Percentiles rank a stretch among this genome's conserved stretches.
These are phyloP conservation scores for Adelognathus sp. DNA, from an alignment of 2,888 invertebrate species.

Conservation along the genomic window DNA sequence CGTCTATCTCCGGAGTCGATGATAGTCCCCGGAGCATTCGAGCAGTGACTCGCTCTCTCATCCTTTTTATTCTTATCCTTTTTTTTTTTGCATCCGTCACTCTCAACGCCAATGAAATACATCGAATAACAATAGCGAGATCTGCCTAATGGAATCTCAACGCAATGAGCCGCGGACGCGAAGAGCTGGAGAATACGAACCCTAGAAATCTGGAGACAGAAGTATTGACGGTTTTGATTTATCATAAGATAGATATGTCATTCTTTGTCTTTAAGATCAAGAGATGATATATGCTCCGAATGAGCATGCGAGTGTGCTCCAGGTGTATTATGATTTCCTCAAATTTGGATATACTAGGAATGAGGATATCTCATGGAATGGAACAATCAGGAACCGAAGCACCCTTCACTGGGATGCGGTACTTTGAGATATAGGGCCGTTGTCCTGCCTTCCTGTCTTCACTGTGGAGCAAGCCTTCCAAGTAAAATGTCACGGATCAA, in stretches of 20 bases:
- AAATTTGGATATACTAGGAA: too few species aligned
- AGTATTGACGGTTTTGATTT: not conserved
- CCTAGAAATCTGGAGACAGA: not conserved
- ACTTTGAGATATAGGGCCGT: too few species aligned
- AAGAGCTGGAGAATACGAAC: not conserved
- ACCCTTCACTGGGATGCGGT: too few species aligned
- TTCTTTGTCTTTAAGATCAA: not conserved
- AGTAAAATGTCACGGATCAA: too few species aligned
- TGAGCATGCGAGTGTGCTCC: too few species aligned
- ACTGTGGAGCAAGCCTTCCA: too few species aligned
- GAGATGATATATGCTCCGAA: not conserved
- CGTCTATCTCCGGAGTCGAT: conserved; percentile 17
- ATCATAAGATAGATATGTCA: not conserved
- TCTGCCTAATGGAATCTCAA: conserved; percentile 35
- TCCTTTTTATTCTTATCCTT: not conserved
- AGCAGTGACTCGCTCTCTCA: not conserved
- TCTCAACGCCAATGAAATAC: conserved; percentile 15
- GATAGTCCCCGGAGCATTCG: conserved; percentile 42
- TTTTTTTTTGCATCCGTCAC: not conserved
- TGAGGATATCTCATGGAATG: too few species aligned
- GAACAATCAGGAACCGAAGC: too few species aligned
- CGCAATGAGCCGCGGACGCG: not conserved
- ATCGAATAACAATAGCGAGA: conserved; percentile 33
- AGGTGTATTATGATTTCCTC: too few species aligned
- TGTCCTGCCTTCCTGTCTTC: too few species aligned